These are phyloP conservation scores for Sisyra nigra DNA, from an alignment of 2,888 invertebrate species.

Conservation along the genomic window DNA sequence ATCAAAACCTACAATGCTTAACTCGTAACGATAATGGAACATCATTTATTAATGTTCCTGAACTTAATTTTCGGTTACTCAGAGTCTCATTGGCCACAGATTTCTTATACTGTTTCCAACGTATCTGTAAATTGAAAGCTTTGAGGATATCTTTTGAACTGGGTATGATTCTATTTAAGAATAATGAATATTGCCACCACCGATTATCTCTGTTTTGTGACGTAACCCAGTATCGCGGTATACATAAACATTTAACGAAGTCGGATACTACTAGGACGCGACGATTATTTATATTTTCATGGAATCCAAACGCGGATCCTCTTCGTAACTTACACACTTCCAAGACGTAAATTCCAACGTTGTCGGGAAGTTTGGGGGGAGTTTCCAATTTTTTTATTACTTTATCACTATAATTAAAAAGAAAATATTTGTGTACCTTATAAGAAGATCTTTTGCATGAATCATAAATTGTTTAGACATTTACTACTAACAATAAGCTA, in stretches of 20 bases:
- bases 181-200: slow-evolving; percentile 23
- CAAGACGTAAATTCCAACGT: background rate
- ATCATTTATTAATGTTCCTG: too few species aligned
- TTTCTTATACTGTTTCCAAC: too few species aligned
- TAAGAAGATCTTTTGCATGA: too few species aligned
- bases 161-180: slow-evolving; percentile 22
- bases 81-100: too few species aligned
- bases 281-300: slow-evolving; percentile 24
- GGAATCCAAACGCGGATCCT: slow-evolving; percentile 9
- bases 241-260: slow-evolving; percentile 20
- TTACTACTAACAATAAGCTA: too few species aligned
- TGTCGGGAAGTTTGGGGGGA: background rate
- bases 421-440: too few species aligned
- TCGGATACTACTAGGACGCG: slow-evolving; percentile 21
- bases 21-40: too few species aligned
- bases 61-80: too few species aligned
- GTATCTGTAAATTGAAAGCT: slow-evolving; percentile 14
- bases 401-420: too few species aligned
- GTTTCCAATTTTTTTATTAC: too few species aligned
- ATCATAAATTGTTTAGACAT: too few species aligned
- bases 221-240: slow-evolving; percentile 24
- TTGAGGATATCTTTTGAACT: slow-evolving; percentile 18
- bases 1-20: too few species aligned
- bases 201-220: slow-evolving; percentile 24
- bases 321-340: background rate